Evolutionary conservation across 1,140 invertebrate genomes (phyloP).

Genomic region (Lordiphosa clarofinis): DNA sequence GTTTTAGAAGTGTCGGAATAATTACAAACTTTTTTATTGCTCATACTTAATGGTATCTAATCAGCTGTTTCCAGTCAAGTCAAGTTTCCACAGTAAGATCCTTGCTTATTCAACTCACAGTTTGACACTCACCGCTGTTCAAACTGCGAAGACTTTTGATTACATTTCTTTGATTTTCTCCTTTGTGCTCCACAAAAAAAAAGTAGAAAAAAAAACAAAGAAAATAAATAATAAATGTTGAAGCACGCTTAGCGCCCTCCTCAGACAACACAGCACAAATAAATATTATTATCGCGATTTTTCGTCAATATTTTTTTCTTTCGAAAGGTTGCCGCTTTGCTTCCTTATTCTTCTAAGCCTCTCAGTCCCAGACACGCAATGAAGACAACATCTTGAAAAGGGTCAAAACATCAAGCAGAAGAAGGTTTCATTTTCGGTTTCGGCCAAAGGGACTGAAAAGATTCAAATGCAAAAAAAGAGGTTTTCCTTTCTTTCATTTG

Average conservation of each 20-base stretch:
- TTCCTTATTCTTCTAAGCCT: constrained; percentile 19
- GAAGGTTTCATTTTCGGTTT: constrained; percentile 10
- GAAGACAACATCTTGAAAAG: constrained; percentile 76
- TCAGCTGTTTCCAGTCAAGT: too few relatives aligned
- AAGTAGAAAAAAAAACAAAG: not conserved
- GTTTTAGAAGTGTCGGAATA: too few relatives aligned
- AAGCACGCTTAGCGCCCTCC: not conserved
- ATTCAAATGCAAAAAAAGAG: constrained; percentile 50
- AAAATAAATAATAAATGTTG: not conserved
- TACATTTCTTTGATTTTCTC: too few relatives aligned
- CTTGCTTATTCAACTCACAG: too few relatives aligned
- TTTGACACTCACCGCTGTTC: too few relatives aligned
- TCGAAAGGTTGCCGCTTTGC: too few relatives aligned
- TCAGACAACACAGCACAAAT: constrained; percentile 39
- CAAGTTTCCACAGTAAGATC: too few relatives aligned
- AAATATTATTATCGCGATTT: constrained; percentile 71
- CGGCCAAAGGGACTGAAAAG: constrained; percentile 24
- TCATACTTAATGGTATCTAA: too few relatives aligned
- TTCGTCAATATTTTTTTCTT: constrained; percentile 7
- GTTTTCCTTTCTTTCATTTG: constrained; percentile 9
- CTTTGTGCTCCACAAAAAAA: not conserved
- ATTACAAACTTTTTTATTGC: too few relatives aligned
- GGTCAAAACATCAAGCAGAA: constrained; percentile 59
- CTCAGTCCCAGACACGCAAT: constrained; percentile 55
- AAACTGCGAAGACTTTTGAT: too few relatives aligned